Percentiles rank a stretch among this genome's conserved stretches.
Conservation (phyloP, 2,113 vertebrate genomes). For the Leiothrix lutea region DNA sequence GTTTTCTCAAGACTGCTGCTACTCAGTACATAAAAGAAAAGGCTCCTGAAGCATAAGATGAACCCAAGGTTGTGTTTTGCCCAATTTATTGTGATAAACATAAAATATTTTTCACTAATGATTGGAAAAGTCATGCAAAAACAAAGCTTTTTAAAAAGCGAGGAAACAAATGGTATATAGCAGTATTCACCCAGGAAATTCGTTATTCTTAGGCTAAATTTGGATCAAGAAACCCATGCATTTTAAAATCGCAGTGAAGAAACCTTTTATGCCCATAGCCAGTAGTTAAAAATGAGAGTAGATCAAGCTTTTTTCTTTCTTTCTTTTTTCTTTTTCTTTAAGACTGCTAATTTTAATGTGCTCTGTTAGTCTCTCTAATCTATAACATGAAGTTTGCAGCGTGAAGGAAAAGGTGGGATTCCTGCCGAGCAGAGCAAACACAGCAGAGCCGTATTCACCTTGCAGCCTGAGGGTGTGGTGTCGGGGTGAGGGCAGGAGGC, state of each 20-base stretch:
- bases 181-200: background rate
- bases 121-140: background rate
- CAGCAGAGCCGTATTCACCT: background rate
- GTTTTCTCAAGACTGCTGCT: background rate
- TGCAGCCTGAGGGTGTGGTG: background rate
- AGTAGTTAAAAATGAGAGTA: background rate
- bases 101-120: background rate
- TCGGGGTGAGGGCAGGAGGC: background rate
- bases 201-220: background rate
- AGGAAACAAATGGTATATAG: background rate
- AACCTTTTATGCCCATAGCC: background rate
- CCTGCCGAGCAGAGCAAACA: background rate
- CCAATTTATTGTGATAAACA: background rate
- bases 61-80: background rate
- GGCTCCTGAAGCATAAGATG: background rate
- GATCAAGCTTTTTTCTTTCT: background rate
- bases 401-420: background rate
- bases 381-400: background rate
- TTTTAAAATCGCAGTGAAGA: background rate
- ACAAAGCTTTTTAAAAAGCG: background rate
- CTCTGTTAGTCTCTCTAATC: background rate
- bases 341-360: background rate
- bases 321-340: background rate
- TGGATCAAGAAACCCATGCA: background rate
- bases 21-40: background rate